phyloP scores from a whole-genome alignment of 2,113 vertebrate genomes.

The Oreochromis aureus region DNA sequence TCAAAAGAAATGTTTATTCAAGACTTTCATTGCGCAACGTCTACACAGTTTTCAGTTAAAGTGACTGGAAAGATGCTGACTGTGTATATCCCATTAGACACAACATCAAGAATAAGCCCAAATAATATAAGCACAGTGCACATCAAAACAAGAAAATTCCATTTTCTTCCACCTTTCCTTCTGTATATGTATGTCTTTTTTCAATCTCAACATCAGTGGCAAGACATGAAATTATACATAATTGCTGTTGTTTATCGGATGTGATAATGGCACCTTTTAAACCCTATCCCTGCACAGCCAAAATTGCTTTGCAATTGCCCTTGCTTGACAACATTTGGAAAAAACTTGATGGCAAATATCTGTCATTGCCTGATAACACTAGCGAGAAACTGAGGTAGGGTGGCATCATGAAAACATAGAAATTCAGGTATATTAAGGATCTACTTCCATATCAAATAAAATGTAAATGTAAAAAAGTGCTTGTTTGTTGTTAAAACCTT shows the following conservation, averaged over 20 bases:
- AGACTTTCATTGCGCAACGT: background rate
- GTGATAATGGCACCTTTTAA: conserved; percentile 63
- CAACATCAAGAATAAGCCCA: background rate
- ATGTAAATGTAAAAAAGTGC: background rate
- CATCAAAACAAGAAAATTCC: background rate
- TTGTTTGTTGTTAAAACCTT: background rate
- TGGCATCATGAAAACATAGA: background rate
- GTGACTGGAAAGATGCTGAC: background rate
- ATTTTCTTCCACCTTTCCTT: conserved; percentile 4
- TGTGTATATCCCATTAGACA: background rate
- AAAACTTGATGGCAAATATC: background rate
- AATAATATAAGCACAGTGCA: background rate
- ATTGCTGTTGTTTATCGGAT: conserved; percentile 61
- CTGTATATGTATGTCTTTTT: conserved; percentile 24
- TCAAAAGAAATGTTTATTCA: background rate
- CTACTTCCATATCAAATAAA: background rate
- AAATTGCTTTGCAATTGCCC: conserved; percentile 68
- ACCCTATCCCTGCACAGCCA: conserved; percentile 10
- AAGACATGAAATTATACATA: conserved; percentile 59
- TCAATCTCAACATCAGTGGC: conserved; percentile 35
- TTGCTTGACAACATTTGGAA: conserved; percentile 42
- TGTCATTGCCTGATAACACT: background rate
- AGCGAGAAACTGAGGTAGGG: background rate
- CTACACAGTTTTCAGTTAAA: background rate
- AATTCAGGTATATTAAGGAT: background rate